Base-by-base conservation (phyloP, 2,113 vertebrate genomes). In the Hippolais icterina region DNA sequence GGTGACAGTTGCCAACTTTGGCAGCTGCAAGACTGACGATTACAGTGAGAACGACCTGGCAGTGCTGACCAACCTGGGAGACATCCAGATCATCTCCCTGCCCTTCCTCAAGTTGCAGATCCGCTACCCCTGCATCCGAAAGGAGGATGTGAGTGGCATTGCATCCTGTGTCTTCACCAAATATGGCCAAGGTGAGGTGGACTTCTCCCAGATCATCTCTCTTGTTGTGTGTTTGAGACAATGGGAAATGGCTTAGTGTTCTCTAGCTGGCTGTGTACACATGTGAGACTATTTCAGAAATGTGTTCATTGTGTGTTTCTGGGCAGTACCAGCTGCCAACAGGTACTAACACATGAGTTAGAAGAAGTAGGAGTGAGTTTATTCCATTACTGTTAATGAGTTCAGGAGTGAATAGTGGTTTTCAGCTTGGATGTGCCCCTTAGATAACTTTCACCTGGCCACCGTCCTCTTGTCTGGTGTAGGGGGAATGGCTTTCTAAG, bases 151-250 rank as follows among this genome's bases (percentile, higher is more conserved):
- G 78, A 99, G 99, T 0, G 99, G 99, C 90, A 99, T 99, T 22
- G 99, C 99, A 3, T 99, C 99, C 57, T 99, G 99, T 3, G 99
- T 99, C 95, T 99, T 99, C 98, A 99, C 99, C 66, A 99, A 98
- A 63, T 98, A 99, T 0, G 99, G 99, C 69, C 99, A 99, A 98
- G 99, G 99, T 99, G 15, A 54, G 57, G 6, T 21, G 69, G 66
- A 27, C 84, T 52, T 56, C 54, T 53, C 54, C 71, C 42, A 59
- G 2, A 12, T 37, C 41, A 8, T 4, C 35, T 8, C 4, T 49
- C 60, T 41, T 29, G 12, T 28, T 22, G 21, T n/a, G 47, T 53
- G 33, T 59, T 66, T 35, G 69, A 63, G 69, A 49, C 37, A 18
- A 1, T 23, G 44, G 35, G 29, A 70, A 28, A 74, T 2, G 10